These are phyloP conservation scores for Spilosoma lubricipeda DNA, from an alignment of 2,888 invertebrate species.

Conservation along the genomic window DNA sequence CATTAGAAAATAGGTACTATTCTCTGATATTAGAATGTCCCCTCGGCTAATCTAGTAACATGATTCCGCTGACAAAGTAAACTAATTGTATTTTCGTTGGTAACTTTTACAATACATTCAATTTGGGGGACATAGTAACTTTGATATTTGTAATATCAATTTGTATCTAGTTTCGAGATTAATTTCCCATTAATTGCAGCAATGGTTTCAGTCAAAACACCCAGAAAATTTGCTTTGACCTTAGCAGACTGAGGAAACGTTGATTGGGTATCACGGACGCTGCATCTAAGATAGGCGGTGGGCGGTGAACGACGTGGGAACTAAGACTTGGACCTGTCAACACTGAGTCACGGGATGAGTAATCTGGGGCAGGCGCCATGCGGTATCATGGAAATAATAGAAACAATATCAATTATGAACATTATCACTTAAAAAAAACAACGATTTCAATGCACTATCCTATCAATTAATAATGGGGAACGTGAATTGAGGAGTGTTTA, in stretches of 20 bases:
- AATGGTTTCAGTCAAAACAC: background rate
- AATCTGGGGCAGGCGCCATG: constrained; percentile 49
- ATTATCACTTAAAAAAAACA: background rate
- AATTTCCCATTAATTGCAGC: background rate
- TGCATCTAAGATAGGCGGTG: constrained; percentile 58
- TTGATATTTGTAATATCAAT: constrained; percentile 4
- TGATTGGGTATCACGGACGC: constrained; percentile 58
- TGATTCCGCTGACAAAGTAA: constrained; percentile 17
- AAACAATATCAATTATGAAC: constrained; percentile 6
- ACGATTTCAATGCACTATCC: too few relatives aligned
- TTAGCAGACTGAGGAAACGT: constrained; percentile 54
- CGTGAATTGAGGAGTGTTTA: too few relatives aligned
- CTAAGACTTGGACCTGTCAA: constrained; percentile 48
- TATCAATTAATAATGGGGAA: too few relatives aligned
- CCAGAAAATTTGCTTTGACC: constrained; percentile 35
- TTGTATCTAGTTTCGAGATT: background rate
- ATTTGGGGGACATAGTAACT: constrained; percentile 14
- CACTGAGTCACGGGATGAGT: constrained; percentile 58
- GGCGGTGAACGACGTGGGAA: constrained; percentile 67
- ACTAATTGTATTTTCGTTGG: constrained; percentile 13
- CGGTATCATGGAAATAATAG: constrained; percentile 25
- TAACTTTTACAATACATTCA: constrained; percentile 6
- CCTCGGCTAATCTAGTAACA: constrained; percentile 24
- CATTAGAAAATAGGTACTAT: constrained; percentile 6
- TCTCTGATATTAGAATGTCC: constrained; percentile 30